phyloP scores from a whole-genome alignment of 2,888 invertebrate species.

The Zygaena filipendulae region DNA sequence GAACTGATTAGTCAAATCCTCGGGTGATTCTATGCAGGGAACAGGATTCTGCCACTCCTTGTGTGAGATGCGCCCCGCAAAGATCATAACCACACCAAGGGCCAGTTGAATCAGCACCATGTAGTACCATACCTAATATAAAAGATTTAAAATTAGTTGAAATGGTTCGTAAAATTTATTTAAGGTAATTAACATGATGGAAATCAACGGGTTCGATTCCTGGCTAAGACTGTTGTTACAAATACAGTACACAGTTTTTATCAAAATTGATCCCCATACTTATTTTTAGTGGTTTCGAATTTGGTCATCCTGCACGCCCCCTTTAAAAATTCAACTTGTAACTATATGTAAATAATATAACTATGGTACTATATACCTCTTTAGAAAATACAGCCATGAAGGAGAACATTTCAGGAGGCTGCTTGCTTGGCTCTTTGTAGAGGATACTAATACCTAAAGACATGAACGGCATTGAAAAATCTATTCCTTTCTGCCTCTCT shows the following conservation, averaged over 20 bases:
- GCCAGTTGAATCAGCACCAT: slow-evolving; percentile 83
- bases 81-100: slow-evolving; percentile 81
- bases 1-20: slow-evolving; percentile 85
- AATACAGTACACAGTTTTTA: no score
- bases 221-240: no score
- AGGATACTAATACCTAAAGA: slow-evolving; percentile 91
- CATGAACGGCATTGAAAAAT: slow-evolving; percentile 97
- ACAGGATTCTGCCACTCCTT: slow-evolving; percentile 91
- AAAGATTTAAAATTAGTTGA: slow-evolving; percentile 1
- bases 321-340: no score
- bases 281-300: no score
- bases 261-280: no score
- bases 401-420: slow-evolving; percentile 89
- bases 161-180: no score
- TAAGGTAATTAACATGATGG: no score
- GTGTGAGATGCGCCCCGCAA: slow-evolving; percentile 85
- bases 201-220: no score
- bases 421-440: slow-evolving; percentile 86
- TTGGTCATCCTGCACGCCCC: no score
- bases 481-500: slow-evolving; percentile 86
- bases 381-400: slow-evolving; percentile 91
- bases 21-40: slow-evolving; percentile 85
- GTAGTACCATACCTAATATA: slow-evolving; percentile 80
- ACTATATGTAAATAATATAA: no score
- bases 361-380: no score